Evolutionary conservation across 2,113 vertebrate genomes (phyloP), one percentile per base, ranked within the genome.

Genomic region (Sorex araneus): DNA sequence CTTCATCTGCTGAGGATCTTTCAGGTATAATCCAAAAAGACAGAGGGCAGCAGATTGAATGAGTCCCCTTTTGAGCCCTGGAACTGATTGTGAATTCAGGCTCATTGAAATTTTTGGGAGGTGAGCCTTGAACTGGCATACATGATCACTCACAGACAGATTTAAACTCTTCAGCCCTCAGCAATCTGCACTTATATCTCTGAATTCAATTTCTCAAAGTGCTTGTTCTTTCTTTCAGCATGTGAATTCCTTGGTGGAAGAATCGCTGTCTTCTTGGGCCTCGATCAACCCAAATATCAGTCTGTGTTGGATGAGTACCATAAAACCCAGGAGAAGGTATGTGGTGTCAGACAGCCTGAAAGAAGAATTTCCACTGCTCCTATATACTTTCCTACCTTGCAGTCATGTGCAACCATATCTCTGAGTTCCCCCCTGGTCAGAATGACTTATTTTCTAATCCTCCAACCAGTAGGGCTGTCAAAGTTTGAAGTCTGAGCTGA

Each of bases 171-270:
- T n/a, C 0, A 16, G 18, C 34, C 3, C 21, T 69, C 15, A 30
- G 30, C 10, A 50, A 75, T 7, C 18, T 3, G 13, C 10, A 69
- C 25, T 32, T 36, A 64, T 23, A 23, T 1, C 73, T 64, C 13
- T 21, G 28, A 2, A 70, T 81, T 75, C 34, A 40, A 8, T 69
- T 77, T 82, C 32, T 8, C 23, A n/a, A 34, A 75, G 43, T 71
- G 0, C 9, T 90, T 79, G 9, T 91, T 76, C 86, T 71, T 89
- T 47, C 28, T 96, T 96, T 50, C n/a, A 98, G 98, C 95, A 28
- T 98, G 98, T 93, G 98, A 99, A 85, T 98, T 98, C 77, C 94
- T 98, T 16, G 98, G 98, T 66, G 97, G 92, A 60, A 97, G 95
- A 84, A 91, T 98, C 25, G 97, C 98, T 64, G 76, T 45, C 28